These are phyloP conservation scores for Anguilla anguilla DNA, from an alignment of 2,797 vertebrate species.

Conservation along the genomic window DNA sequence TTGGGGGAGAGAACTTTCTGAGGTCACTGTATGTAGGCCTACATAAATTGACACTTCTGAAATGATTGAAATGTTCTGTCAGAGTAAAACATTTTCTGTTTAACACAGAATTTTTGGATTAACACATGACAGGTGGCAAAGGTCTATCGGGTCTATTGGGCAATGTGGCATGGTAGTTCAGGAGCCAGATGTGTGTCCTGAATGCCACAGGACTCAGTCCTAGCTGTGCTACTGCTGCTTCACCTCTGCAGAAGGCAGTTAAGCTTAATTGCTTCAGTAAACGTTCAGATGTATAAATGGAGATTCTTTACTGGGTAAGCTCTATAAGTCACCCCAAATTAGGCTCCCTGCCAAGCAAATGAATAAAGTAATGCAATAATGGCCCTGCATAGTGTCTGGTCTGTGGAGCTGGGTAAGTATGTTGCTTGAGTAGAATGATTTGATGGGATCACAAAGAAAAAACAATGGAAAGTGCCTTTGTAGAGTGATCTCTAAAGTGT, in stretches of 20 bases:
- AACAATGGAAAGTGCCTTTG: background rate
- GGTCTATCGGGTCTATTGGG: background rate
- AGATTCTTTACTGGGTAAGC: background rate
- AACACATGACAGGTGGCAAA: background rate
- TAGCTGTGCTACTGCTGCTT: background rate
- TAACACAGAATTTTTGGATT: background rate
- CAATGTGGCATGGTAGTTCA: background rate
- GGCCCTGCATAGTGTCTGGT: background rate
- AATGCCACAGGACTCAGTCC: background rate
- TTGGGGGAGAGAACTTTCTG: too few relatives aligned
- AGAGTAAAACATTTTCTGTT: background rate
- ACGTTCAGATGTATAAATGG: background rate
- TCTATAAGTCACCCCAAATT: background rate
- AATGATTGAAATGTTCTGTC: too few relatives aligned
- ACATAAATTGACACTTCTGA: too few relatives aligned
- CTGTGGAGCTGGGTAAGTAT: background rate
- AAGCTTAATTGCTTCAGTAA: background rate
- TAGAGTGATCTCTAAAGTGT: background rate
- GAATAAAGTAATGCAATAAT: conserved; percentile 5
- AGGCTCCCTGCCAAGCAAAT: background rate
- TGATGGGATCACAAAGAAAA: background rate
- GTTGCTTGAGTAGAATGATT: background rate
- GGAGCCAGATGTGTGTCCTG: background rate
- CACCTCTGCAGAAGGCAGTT: background rate
- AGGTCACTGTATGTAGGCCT: too few relatives aligned